phyloP scores from a whole-genome alignment of 2,888 invertebrate species.

The Cistogaster globosa region DNA sequence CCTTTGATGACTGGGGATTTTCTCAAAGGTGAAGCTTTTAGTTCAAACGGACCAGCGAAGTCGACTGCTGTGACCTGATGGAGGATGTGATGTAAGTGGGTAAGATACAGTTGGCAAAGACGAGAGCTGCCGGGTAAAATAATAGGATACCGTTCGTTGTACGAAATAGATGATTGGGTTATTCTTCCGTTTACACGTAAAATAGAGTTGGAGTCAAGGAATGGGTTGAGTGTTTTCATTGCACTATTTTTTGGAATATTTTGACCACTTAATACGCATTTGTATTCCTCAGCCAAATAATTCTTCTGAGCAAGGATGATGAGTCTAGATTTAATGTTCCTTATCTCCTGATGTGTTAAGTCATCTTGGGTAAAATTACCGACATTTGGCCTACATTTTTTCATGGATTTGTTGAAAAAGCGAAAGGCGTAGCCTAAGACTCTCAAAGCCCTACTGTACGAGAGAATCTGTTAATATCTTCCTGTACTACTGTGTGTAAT shows the following conservation, averaged over 20 bases:
- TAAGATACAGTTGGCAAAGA: conserved; percentile 20
- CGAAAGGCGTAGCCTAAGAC: neutral
- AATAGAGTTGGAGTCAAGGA: conserved; percentile 6
- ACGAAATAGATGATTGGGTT: neutral
- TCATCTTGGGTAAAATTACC: neutral
- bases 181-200: conserved; percentile 38
- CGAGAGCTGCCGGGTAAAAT: conserved; percentile 32
- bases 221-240: conserved; percentile 15
- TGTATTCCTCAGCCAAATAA: neutral
- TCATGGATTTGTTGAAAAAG: too few relatives aligned
- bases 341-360: neutral
- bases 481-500: too few relatives aligned
- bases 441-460: neutral
- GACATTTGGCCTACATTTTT: too few relatives aligned
- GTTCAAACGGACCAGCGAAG: conserved; percentile 59
- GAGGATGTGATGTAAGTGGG: neutral
- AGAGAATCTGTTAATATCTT: too few relatives aligned
- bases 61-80: conserved; percentile 17
- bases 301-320: neutral
- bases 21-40: neutral
- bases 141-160: conserved; percentile 31
- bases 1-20: conserved; percentile 21
- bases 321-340: neutral
- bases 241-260: conserved; percentile 7
- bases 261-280: neutral